These are phyloP conservation scores for Solea solea DNA, from an alignment of 2,113 vertebrate genomes.

Conservation along the genomic window DNA sequence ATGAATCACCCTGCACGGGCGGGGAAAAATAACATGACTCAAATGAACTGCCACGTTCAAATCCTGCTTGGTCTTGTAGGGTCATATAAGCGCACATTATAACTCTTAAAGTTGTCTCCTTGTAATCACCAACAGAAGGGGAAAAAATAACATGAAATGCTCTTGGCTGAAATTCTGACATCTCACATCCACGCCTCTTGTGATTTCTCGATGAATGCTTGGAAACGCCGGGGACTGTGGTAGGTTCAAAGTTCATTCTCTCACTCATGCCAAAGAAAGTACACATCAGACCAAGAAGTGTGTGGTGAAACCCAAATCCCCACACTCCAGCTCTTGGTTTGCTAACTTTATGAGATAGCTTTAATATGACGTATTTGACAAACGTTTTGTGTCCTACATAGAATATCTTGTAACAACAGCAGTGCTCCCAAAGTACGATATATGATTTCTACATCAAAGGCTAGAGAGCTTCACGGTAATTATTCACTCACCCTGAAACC, in stretches of 20 bases:
- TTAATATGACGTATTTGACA: conserved; percentile 25
- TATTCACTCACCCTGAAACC: conserved; percentile 12
- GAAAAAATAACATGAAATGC: conserved; percentile 58
- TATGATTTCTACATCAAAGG: conserved; percentile 27
- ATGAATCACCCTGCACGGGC: conserved; percentile 31
- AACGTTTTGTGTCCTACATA: neutral
- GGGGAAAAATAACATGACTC: conserved; percentile 48
- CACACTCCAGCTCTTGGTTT: conserved; percentile 22
- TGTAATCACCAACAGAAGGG: conserved; percentile 51
- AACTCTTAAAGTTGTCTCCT: conserved; percentile 60
- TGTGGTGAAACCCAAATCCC: conserved; percentile 51
- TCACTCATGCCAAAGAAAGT: conserved; percentile 65
- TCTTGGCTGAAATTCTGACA: conserved; percentile 62
- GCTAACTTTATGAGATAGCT: conserved; percentile 38
- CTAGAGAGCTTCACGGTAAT: conserved; percentile 3
- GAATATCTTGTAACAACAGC: conserved; percentile 28
- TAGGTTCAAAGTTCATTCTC: conserved; percentile 53
- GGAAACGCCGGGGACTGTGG: conserved; percentile 28
- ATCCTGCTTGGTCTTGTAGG: conserved; percentile 51
- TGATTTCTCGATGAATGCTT: conserved; percentile 36
- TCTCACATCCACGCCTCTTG: conserved; percentile 29
- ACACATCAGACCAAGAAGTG: conserved; percentile 45
- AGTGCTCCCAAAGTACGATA: conserved; percentile 17
- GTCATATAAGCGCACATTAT: conserved; percentile 54
- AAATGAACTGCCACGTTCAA: conserved; percentile 54